Conservation (phyloP, 2,113 vertebrate genomes). For the Odontesthes bonariensis region DNA sequence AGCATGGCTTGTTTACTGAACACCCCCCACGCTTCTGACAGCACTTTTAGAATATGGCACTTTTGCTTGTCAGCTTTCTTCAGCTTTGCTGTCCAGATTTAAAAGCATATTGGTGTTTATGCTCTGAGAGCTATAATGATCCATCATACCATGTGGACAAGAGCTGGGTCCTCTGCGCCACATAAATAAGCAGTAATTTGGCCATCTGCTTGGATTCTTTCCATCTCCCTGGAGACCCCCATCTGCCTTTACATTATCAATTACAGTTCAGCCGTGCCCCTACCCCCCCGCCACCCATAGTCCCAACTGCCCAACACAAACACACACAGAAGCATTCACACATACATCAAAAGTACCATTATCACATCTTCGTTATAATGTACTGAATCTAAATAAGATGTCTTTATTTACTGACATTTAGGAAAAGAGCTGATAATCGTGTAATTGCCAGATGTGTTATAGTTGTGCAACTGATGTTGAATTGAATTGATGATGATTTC, state of each 20-base stretch:
- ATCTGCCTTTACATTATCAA: constrained; percentile 99
- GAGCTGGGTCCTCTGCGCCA: constrained; percentile 85
- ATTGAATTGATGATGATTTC: no score
- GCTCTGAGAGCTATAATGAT: constrained; percentile 96
- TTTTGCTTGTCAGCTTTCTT: constrained; percentile 84
- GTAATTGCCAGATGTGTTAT: not conserved
- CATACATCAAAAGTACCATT: constrained; percentile 62
- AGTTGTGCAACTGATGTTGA: not conserved
- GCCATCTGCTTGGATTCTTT: constrained; percentile 99
- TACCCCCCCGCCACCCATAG: not conserved
- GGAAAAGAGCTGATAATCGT: not conserved
- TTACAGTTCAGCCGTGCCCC: constrained; percentile 94
- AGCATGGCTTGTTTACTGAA: constrained; percentile 85
- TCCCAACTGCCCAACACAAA: constrained; percentile 12
- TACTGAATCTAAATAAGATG: not conserved
- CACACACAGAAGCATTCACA: constrained; percentile 12
- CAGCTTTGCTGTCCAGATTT: constrained; percentile 91
- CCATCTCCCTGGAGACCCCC: constrained; percentile 92
- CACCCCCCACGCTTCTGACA: constrained; percentile 73
- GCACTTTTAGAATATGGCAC: constrained; percentile 90
- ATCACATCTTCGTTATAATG: constrained; percentile 63
- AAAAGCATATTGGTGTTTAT: constrained; percentile 99
- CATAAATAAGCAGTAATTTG: constrained; percentile 98
- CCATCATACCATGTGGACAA: constrained; percentile 89
- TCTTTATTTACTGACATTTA: not conserved